Evolutionary conservation across 2,797 vertebrate genomes (phyloP), one percentile per base, ranked within the genome.

Genomic region (Geotrypetes seraphini): DNA sequence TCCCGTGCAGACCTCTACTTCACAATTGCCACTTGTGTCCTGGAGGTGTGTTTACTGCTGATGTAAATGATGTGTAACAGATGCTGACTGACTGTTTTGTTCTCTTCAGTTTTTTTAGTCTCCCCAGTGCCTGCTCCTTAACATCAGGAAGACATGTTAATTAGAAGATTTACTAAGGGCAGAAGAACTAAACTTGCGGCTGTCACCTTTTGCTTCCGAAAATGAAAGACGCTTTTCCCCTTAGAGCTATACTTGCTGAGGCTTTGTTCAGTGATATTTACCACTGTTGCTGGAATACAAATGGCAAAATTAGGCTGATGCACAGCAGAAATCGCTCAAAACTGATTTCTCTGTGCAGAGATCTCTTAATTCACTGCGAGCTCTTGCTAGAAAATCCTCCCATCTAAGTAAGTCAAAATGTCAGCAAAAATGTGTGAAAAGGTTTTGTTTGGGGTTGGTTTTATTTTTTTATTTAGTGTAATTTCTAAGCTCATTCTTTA

Each of bases 51-150:
- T 31, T 43, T 56, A 22, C 11, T 5, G n/a, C 28, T 24, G 3
- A 25, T 49, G 39, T 16, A 15, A 45, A 23, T 33, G 40, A 43
- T 22, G 29, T 53, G 28, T 43, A 47, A 48, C 25, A 41, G 47
- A 61, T 8, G 33, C 15, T 67, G 42, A 46, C 60, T 72, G 37
- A 68, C 43, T 73, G 57, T 54, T 49, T 50, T 69, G 75, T 60
- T 69, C 59, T 69, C 66, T 67, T 43, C 84, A 91, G 87, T 85
- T 89, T 88, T 70, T 90, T 87, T 83, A 90, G 82, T 81, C 86
- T 85, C 52, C 84, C 83, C 37, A 87, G 75, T 64, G 80, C 81
- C 33, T 85, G 74, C 75, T 88, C 83, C 79, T 71, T 89, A 79
- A 85, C 85, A 47, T 68, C 85, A 71, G 83, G 84, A 86, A 85